Conservation (phyloP, 2,113 vertebrate species). For the Heterotis niloticus region DNA sequence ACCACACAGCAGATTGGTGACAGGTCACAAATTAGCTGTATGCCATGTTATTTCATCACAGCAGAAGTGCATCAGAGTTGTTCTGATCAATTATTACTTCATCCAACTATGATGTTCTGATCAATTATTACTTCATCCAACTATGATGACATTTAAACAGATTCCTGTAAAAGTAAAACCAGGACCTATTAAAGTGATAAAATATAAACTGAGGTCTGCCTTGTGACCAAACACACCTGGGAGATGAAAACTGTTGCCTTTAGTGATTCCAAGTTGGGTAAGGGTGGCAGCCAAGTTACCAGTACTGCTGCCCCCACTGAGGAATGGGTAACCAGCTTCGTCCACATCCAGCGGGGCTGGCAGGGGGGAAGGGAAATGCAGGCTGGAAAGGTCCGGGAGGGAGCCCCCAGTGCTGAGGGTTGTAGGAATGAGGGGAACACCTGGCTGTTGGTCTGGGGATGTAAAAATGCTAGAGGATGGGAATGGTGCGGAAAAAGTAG, state of each 20-base stretch:
- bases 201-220: too few species aligned
- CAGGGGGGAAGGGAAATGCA: slow-evolving; percentile 70
- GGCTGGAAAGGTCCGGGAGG: slow-evolving; percentile 71
- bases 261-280: slow-evolving; percentile 63
- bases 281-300: slow-evolving; percentile 62
- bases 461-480: slow-evolving; percentile 57
- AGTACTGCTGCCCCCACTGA: slow-evolving; percentile 63
- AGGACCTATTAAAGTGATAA: not conserved
- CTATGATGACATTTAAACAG: too few species aligned
- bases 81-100: too few species aligned
- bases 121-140: too few species aligned
- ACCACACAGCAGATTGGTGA: too few species aligned
- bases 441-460: slow-evolving; percentile 61
- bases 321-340: slow-evolving; percentile 48
- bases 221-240: slow-evolving; percentile 33
- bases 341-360: slow-evolving; percentile 65
- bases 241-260: slow-evolving; percentile 31
- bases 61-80: too few species aligned
- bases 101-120: too few species aligned
- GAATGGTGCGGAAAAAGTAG: not conserved
- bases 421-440: slow-evolving; percentile 53
- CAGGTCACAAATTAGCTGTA: too few species aligned
- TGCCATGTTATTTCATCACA: too few species aligned
- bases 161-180: not conserved
- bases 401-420: slow-evolving; percentile 70